A percentile compares a stretch with the other conserved stretches of the same genome.
phyloP scores from a whole-genome alignment of 2,888 invertebrate genomes.

The Tetheella fluctuosa region DNA sequence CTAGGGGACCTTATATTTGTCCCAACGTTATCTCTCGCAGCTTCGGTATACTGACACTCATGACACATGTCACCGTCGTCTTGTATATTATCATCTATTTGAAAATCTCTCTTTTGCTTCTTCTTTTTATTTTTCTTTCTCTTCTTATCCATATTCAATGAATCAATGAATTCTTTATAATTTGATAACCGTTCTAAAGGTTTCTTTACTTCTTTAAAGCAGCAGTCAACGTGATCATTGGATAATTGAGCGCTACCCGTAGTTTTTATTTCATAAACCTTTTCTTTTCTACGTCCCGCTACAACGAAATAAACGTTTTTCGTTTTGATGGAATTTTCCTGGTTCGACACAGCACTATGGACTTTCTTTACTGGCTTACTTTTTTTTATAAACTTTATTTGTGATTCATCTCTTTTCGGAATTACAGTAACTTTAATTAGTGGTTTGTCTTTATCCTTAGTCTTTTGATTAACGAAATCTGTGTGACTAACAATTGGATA shows the following conservation, averaged over 20 bases:
- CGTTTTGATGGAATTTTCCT: conserved; percentile 51
- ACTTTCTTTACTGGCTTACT: conserved; percentile 40
- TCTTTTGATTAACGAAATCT: conserved; percentile 10
- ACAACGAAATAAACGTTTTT: conserved; percentile 55
- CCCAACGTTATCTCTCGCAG: conserved; percentile 15
- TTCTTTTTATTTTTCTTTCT: conserved; percentile 44
- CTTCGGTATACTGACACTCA: conserved; percentile 29
- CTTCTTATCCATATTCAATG: conserved; percentile 62
- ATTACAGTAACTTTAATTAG: conserved; percentile 63
- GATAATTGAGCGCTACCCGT: conserved; percentile 56
- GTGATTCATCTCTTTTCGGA: conserved; percentile 47
- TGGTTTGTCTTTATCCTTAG: conserved; percentile 40
- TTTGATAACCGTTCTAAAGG: conserved; percentile 38
- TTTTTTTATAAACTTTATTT: conserved; percentile 43
- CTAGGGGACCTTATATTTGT: conserved; percentile 26
- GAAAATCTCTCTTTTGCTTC: conserved; percentile 21
- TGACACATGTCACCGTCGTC: conserved; percentile 17
- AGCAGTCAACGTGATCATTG: conserved; percentile 27
- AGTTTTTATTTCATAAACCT: conserved; percentile 59
- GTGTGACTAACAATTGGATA: conserved; percentile 42
- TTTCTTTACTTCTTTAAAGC: conserved; percentile 46
- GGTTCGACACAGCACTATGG: conserved; percentile 51
- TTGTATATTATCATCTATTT: conserved; percentile 18
- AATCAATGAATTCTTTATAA: conserved; percentile 49
- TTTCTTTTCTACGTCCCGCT: conserved; percentile 50